phyloP scores from a whole-genome alignment of 2,888 invertebrate species.

The Argynnis bischoffii region DNA sequence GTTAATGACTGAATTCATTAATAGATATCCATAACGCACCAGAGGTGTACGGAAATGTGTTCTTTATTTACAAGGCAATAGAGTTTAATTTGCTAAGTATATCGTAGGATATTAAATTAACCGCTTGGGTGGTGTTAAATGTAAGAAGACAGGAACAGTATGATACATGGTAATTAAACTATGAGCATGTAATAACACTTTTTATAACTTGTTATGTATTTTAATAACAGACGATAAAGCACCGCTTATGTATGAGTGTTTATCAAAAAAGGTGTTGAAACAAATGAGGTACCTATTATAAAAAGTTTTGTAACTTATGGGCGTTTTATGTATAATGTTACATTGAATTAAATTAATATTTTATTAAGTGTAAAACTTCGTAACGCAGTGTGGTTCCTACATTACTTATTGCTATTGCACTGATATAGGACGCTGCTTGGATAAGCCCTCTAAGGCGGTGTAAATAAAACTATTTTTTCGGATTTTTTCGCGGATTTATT shows the following conservation, averaged over 20 bases:
- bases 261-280: slow-evolving; percentile 22
- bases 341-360: neutral
- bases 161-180: slow-evolving; percentile 38
- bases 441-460: no score
- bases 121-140: slow-evolving; percentile 52
- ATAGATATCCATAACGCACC: slow-evolving; percentile 30
- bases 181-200: slow-evolving; percentile 33
- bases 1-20: slow-evolving; percentile 44
- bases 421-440: no score
- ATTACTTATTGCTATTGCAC: no score
- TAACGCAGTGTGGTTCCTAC: no score
- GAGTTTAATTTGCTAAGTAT: slow-evolving; percentile 22
- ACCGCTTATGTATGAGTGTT: slow-evolving; percentile 8
- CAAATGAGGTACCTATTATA: slow-evolving; percentile 4
- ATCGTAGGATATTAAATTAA: slow-evolving; percentile 42
- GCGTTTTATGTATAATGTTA: slow-evolving; percentile 1
- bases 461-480: no score
- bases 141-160: slow-evolving; percentile 40
- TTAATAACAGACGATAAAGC: slow-evolving; percentile 31
- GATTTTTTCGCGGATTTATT: no score
- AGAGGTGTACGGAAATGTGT: neutral
- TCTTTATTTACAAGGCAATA: slow-evolving; percentile 4
- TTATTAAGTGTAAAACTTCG: no score
- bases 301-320: neutral
- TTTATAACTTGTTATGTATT: slow-evolving; percentile 28